A percentile compares a stretch with the other conserved stretches of the same genome.
phyloP scores from a whole-genome alignment of 2,797 vertebrate species.

The Crocidura indochinensis region DNA sequence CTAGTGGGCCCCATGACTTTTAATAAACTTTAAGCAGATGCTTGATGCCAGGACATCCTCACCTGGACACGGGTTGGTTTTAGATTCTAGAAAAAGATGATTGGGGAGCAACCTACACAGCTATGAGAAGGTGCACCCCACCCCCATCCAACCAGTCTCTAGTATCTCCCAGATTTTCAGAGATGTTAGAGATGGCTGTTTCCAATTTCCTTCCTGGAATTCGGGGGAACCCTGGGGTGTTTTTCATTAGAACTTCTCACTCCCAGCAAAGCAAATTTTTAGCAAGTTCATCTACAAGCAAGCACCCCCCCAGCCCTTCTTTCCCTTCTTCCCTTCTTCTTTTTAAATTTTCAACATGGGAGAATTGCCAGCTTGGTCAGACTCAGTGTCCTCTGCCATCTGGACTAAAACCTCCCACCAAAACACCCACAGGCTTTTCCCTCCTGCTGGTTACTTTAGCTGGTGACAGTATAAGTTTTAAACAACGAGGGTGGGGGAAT shows the following conservation, averaged over 20 bases:
- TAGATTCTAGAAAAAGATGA: background rate
- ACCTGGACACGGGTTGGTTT: fast-evolving
- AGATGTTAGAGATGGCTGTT: conserved; percentile 66
- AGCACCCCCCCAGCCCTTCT: background rate
- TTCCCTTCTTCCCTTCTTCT: background rate
- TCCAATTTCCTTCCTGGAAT: conserved; percentile 81
- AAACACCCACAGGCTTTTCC: too few species aligned
- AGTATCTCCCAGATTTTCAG: conserved; percentile 12
- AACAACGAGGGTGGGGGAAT: background rate
- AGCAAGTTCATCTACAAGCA: conserved; percentile 28
- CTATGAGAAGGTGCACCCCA: background rate
- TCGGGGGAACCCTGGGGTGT: conserved; percentile 16
- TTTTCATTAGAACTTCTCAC: conserved; percentile 67
- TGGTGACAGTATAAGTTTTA: background rate
- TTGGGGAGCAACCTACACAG: background rate
- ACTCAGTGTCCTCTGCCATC: too few species aligned
- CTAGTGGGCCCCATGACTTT: background rate
- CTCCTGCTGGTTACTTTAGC: background rate
- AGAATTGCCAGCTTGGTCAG: background rate
- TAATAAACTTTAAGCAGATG: background rate
- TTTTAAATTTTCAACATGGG: background rate
- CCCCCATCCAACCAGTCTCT: background rate
- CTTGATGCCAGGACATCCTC: background rate
- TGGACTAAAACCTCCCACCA: too few species aligned
- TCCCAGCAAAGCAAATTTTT: conserved; percentile 69